phyloP scores from a whole-genome alignment of 2,113 vertebrate species.

The Nymphicus hollandicus region DNA sequence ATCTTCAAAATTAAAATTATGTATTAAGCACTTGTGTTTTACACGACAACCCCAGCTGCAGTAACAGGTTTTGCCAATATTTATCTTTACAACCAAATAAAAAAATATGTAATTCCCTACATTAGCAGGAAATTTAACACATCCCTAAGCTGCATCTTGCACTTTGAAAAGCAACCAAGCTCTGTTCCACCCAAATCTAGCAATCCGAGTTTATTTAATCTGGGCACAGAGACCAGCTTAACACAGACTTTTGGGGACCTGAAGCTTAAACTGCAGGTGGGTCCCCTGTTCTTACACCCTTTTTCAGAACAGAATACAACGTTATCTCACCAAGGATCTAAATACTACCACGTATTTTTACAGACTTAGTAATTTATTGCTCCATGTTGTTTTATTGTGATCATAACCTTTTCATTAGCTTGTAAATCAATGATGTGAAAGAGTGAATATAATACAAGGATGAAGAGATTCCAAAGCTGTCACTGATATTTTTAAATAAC shows the following conservation, averaged over 20 bases:
- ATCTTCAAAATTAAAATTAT: fast-evolving
- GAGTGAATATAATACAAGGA: background rate
- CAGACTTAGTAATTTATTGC: background rate
- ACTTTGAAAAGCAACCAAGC: background rate
- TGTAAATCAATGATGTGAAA: background rate
- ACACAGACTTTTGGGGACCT: background rate
- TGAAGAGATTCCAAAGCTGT: background rate
- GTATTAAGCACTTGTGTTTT: fast-evolving
- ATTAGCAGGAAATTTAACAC: background rate
- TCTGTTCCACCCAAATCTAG: background rate
- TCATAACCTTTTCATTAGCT: slow-evolving; percentile 31
- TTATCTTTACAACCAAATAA: background rate
- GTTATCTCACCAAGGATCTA: background rate
- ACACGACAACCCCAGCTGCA: background rate
- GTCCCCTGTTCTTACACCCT: no score
- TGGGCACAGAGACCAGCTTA: background rate
- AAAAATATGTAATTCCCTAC: background rate
- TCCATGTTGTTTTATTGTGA: background rate
- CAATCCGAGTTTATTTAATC: background rate
- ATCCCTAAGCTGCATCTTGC: background rate
- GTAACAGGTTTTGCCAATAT: background rate
- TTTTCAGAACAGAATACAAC: background rate
- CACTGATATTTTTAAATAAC: background rate
- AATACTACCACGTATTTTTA: background rate
- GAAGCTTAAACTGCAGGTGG: background rate